These are phyloP conservation scores for Hedychridium roseum DNA, from an alignment of 2,888 invertebrate genomes.

Conservation along the genomic window DNA sequence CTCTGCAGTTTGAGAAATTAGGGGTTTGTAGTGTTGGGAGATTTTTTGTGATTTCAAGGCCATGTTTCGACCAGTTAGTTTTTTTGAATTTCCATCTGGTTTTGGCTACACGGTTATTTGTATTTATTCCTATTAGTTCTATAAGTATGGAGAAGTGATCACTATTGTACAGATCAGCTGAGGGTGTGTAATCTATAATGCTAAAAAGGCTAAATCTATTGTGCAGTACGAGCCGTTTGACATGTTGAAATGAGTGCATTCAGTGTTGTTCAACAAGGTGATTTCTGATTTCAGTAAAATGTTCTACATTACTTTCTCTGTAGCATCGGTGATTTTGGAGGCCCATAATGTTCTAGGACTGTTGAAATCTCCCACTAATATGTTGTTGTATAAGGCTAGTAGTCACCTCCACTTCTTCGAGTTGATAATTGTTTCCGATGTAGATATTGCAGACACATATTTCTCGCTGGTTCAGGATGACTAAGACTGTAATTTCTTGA, in stretches of 20 bases:
- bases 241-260: not conserved
- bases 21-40: not conserved
- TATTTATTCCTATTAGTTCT: not conserved
- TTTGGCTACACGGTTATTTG: not conserved
- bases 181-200: not conserved
- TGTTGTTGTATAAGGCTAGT: not conserved
- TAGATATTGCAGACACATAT: slow-evolving; percentile 22
- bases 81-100: slow-evolving; percentile 9
- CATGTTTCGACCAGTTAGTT: not conserved
- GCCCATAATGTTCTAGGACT: not conserved
- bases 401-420: not conserved
- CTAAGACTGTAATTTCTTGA: slow-evolving; percentile 20
- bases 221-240: not conserved
- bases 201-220: not conserved
- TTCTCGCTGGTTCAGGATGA: slow-evolving; percentile 3
- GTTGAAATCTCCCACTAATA: not conserved
- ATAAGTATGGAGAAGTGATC: slow-evolving; percentile 4
- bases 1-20: not conserved
- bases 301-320: not conserved
- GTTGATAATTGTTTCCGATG: slow-evolving; percentile 5
- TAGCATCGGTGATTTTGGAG: not conserved
- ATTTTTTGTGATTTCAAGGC: not conserved
- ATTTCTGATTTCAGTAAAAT: not conserved
- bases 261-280: not conserved
- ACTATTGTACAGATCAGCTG: not conserved